Percentiles rank a stretch among this genome's conserved stretches.
phyloP scores from a whole-genome alignment of 1,140 invertebrate genomes.

The Helicoverpa zea region DNA sequence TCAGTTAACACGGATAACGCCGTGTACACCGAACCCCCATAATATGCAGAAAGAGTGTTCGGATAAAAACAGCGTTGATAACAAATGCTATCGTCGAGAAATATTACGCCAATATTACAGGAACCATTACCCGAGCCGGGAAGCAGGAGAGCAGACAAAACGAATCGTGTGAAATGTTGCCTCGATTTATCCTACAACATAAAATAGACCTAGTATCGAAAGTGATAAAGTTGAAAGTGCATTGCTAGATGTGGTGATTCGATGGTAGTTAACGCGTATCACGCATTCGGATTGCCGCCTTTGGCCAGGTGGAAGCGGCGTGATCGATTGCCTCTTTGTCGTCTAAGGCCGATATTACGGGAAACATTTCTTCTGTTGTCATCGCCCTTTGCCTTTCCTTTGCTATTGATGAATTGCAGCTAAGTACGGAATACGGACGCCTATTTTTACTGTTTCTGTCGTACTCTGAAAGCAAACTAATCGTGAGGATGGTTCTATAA shows the following conservation, averaged over 20 bases:
- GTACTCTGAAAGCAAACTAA: no score
- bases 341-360: conserved; percentile 57
- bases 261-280: conserved; percentile 67
- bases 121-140: conserved; percentile 67
- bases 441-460: no score
- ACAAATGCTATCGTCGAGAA: conserved; percentile 72
- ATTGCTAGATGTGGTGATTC: conserved; percentile 41
- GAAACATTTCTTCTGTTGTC: conserved; percentile 65
- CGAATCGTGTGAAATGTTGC: conserved; percentile 66
- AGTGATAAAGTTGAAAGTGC: conserved; percentile 45
- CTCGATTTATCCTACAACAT: conserved; percentile 33
- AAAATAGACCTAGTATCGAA: conserved; percentile 37
- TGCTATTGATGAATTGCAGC: conserved; percentile 57
- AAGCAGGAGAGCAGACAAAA: conserved; percentile 66
- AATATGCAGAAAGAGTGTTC: conserved; percentile 55
- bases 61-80: conserved; percentile 74
- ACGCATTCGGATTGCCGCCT: conserved; percentile 65
- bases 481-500: no score
- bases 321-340: conserved; percentile 70
- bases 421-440: neutral
- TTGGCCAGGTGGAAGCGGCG: conserved; percentile 63
- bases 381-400: conserved; percentile 53
- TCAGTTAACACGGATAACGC: neutral
- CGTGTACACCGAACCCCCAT: conserved; percentile 3
- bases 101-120: conserved; percentile 76